Conservation (phyloP, 1,140 invertebrate genomes). For the Drosophila kikkawai region DNA sequence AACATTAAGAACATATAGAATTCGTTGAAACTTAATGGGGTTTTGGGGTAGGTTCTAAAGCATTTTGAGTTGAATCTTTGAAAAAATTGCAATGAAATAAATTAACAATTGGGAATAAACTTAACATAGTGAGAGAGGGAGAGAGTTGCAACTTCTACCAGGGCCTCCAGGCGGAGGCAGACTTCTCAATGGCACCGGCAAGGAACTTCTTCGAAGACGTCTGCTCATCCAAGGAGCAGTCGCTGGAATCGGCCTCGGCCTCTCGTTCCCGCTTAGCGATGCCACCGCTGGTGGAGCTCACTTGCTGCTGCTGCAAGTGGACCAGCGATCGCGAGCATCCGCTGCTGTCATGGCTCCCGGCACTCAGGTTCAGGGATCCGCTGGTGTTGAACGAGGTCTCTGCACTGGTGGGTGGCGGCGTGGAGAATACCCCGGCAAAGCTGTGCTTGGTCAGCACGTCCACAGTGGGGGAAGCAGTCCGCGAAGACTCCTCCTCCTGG, state of each 20-base stretch:
- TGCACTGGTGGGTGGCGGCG: conserved; percentile 74
- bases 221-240: conserved; percentile 68
- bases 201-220: conserved; percentile 68
- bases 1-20: conserved; percentile 32
- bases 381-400: conserved; percentile 77
- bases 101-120: conserved; percentile 67
- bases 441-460: conserved; percentile 70
- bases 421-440: conserved; percentile 77
- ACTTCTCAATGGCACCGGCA: conserved; percentile 67
- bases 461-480: conserved; percentile 62
- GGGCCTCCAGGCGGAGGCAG: conserved; percentile 57
- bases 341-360: conserved; percentile 69
- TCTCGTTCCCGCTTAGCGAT: conserved; percentile 61
- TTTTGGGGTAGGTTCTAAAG: conserved; percentile 36
- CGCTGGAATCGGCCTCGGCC: conserved; percentile 70
- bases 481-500: conserved; percentile 81
- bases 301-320: conserved; percentile 82
- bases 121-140: conserved; percentile 47
- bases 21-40: conserved; percentile 44
- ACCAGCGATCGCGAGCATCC: conserved; percentile 49
- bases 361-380: conserved; percentile 66
- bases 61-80: conserved; percentile 39
- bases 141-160: conserved; percentile 37
- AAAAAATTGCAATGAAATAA: conserved; percentile 68
- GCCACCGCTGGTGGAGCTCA: conserved; percentile 79